Base-by-base conservation (phyloP, 1,140 invertebrate genomes). In the Anthonomus grandis region DNA sequence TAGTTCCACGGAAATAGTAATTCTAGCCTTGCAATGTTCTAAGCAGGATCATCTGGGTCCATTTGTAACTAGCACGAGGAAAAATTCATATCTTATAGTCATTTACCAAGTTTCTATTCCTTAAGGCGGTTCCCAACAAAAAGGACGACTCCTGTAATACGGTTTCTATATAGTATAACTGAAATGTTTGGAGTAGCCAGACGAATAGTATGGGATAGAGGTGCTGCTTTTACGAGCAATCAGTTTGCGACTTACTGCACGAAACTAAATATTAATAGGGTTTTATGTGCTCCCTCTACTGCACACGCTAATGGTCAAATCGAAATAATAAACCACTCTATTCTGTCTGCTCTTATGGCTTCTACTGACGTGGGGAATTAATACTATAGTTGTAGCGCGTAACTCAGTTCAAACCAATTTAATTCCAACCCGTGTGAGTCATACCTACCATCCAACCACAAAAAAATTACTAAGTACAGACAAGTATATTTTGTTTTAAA, bases 51-150 rank as follows among this genome's bases (percentile, higher is more conserved):
- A 39, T 13, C 37, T 39, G 5, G 13, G 37, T 6, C 37, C 37
- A 6, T 39, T 39, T 13, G 37, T 39, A 12, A 39, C 37, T 9
- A 39, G 37, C 37, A 17, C 17, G 6, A 39, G 17, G 37, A 39
- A 39, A 39, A 39, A 39, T 39, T 9, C 13, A 9, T 39, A 39
- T 17, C 13, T 39, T n/a, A 39, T 39, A 39, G 37, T 39, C 6
- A 31, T 31, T 31, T 31, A 31, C 27, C 6, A 31, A 31, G n/a
- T 31, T 31, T n/a, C 6, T 31, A 31, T 31, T 31, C n/a, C n/a
- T 31, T 8, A 31, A 31, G 27, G 27, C 27, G 6, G 27, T 31
- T 6, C 6, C 27, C 27, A 31, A 31, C 27, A 31, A 6, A n/a
- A 31, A 31, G 27, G 27, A 31, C 27, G n/a, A 8, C 27, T 6